These are phyloP conservation scores for Silurus asotus DNA, from an alignment of 2,113 vertebrate species.

Conservation along the genomic window DNA sequence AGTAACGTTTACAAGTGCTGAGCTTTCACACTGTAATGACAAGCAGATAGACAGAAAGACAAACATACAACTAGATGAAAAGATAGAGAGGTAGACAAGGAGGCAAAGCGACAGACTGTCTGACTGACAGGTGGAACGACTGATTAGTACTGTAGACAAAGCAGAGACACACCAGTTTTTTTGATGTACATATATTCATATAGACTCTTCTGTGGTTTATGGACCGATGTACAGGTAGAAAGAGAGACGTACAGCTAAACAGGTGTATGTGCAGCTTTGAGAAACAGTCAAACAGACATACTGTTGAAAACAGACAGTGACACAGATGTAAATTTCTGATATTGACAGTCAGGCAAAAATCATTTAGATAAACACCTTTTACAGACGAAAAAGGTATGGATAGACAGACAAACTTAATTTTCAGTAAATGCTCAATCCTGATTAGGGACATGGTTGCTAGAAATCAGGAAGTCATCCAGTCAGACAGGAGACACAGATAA, in stretches of 20 bases:
- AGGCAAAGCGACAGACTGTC: neutral
- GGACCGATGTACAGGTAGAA: neutral
- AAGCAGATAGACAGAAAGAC: neutral
- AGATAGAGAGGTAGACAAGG: neutral
- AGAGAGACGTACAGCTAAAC: neutral
- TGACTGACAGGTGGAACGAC: neutral
- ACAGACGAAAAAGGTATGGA: no score
- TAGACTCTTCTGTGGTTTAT: neutral
- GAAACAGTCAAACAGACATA: neutral
- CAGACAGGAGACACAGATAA: neutral
- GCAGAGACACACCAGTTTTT: neutral
- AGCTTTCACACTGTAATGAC: neutral
- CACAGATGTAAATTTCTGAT: no score
- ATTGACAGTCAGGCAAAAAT: no score
- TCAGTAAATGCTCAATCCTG: neutral
- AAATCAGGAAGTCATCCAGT: neutral
- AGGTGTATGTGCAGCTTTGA: neutral
- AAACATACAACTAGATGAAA: neutral
- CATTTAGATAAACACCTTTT: no score
- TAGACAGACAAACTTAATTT: neutral
- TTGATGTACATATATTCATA: neutral
- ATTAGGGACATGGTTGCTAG: neutral
- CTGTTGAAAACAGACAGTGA: neutral
- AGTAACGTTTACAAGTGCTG: neutral
- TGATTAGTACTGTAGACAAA: neutral